A percentile compares a stretch with the other conserved stretches of the same genome.
Evolutionary conservation across 2,888 invertebrate genomes (phyloP).

Genomic region (Amiota mariae): DNA sequence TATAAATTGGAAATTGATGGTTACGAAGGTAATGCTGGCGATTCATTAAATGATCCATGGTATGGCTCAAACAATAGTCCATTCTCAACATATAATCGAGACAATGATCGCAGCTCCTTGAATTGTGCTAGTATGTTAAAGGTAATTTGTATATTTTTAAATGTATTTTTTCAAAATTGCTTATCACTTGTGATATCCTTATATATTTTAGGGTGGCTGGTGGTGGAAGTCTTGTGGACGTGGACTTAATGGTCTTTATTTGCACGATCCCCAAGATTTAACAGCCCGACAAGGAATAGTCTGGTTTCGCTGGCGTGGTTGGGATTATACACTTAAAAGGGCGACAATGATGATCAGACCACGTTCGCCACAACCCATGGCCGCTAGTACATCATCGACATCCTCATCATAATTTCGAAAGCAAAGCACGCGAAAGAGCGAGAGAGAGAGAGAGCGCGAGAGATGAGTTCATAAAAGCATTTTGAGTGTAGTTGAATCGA

Average conservation of each 20-base stretch:
- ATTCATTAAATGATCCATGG: slow-evolving; percentile 94
- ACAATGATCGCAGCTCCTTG: slow-evolving; percentile 91
- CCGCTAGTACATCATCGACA: slow-evolving; percentile 54
- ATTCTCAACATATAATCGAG: slow-evolving; percentile 93
- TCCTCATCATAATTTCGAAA: slow-evolving; percentile 41
- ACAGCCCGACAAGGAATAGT: slow-evolving; percentile 94
- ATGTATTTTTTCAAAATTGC: neutral
- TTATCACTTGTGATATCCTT: neutral
- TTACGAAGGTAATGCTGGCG: slow-evolving; percentile 92
- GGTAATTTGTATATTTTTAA: slow-evolving; percentile 55
- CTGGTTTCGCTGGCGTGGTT: slow-evolving; percentile 96
- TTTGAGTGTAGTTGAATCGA: slow-evolving; percentile 35
- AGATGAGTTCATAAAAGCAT: slow-evolving; percentile 21
- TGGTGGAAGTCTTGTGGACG: slow-evolving; percentile 96
- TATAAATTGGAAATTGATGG: slow-evolving; percentile 94
- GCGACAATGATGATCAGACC: slow-evolving; percentile 95
- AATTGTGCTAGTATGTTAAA: slow-evolving; percentile 95
- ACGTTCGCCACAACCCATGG: slow-evolving; percentile 66
- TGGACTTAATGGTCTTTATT: slow-evolving; percentile 90
- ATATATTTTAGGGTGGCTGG: slow-evolving; percentile 82
- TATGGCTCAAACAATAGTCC: slow-evolving; percentile 95
- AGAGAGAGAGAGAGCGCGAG: neutral
- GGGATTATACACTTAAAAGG: slow-evolving; percentile 93
- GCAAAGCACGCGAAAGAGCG: slow-evolving; percentile 13
- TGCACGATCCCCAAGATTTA: slow-evolving; percentile 91